Evolutionary conservation across 1,140 invertebrate species (phyloP), one percentile per base, ranked within the genome.

Genomic region (Venturia canescens): DNA sequence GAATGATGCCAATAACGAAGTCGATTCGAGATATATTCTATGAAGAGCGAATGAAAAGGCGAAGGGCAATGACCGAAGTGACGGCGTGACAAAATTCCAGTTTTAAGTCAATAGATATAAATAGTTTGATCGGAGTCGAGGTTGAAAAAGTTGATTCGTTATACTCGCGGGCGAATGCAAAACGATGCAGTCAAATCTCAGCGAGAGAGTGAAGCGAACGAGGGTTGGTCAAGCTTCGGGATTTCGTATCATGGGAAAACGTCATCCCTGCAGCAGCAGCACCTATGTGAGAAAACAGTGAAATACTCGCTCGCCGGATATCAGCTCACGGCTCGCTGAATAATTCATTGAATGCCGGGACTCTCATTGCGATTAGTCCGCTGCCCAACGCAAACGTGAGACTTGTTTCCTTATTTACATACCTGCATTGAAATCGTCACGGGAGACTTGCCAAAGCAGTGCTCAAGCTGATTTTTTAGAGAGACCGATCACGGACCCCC

Each of bases 261-360:
- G 67, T 53, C 23, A 29, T 31, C 38, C 38, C 38, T 7, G 16
- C 23, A 29, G 9, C 26, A 16, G 16, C 23, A 29, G 9, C 26
- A 16, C 26, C 0, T 29, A 26, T 66, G 63, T 66, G 63, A 69
- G 75, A 48, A 66, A 81, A 66, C 69, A 80, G 66, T 72, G 70
- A 79, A 80, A 77, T 44, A n/a, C 38, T 67, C 66, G 80, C 2
- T 69, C 50, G 78, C 82, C 83, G 84, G 86, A 87, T 87, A 87
- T 86, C 83, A 86, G 82, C 82, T 66, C 80, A 82, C 80, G 83
- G 69, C 80, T 80, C 80, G 78, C 80, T 86, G 83, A 86, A 85
- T 87, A 83, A 87, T 87, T 86, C 83, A 84, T 82, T 81, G 82
- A 83, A 86, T 85, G 79, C 57, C 44, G 74, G 67, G 29, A 38